Conservation (phyloP, 1,140 invertebrate species). For the Drosophila nikananu region DNA sequence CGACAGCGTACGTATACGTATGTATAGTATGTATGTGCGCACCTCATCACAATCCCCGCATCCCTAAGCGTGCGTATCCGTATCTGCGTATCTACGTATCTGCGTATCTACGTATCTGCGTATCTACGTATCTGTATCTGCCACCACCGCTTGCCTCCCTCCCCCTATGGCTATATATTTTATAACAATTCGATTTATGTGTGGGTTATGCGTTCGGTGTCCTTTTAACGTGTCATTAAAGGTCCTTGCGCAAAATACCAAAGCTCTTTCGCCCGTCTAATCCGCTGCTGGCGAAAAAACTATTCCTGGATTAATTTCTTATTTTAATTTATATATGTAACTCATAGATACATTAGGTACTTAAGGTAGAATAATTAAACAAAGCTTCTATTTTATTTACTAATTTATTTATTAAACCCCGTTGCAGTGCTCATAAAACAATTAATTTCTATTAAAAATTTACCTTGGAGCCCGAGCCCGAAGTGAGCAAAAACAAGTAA, state of each 20-base stretch:
- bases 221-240: conserved; percentile 59
- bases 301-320: neutral
- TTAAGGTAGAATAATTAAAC: neutral
- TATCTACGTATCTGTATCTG: neutral
- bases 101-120: neutral
- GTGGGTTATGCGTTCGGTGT: conserved; percentile 24
- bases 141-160: neutral
- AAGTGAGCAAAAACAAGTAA: neutral
- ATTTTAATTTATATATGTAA: neutral
- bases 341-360: neutral
- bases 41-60: conserved; percentile 15
- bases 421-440: conserved; percentile 3
- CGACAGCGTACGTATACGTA: neutral
- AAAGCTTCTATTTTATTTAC: neutral
- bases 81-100: neutral
- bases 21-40: too few relatives aligned
- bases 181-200: conserved; percentile 35
- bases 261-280: neutral
- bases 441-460: conserved; percentile 36
- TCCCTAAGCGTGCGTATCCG: conserved; percentile 13
- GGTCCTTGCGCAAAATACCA: conserved; percentile 56
- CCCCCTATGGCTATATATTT: neutral
- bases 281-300: too few relatives aligned
- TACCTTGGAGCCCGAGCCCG: neutral
- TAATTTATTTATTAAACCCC: neutral